Evolutionary conservation across 2,888 invertebrate genomes (phyloP).

Genomic region (Myopa tessellatipennis): DNA sequence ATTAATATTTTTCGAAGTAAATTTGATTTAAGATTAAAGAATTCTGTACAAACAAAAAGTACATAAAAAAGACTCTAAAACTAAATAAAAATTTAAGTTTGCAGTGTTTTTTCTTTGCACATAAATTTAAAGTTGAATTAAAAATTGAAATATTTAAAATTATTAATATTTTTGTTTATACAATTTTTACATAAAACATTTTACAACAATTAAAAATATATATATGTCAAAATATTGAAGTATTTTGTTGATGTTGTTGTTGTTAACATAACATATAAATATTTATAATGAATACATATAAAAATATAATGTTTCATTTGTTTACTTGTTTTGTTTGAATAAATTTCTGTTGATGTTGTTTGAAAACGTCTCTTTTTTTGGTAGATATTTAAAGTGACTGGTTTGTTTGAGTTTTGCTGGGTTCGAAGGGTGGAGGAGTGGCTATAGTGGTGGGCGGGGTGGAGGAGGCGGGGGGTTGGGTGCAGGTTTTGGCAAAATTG

Average conservation of each 20-base stretch:
- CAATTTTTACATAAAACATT: conserved; percentile 30
- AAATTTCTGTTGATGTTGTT: conserved; percentile 18
- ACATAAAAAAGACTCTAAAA: conserved; percentile 5
- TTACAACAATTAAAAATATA: conserved; percentile 36
- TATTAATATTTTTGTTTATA: conserved; percentile 12
- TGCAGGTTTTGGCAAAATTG: neutral
- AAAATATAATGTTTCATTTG: conserved; percentile 52
- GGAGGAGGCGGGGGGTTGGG: conserved; percentile 3
- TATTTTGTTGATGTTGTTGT: conserved; percentile 40
- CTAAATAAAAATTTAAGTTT: conserved; percentile 41
- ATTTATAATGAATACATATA: conserved; percentile 18
- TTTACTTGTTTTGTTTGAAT: conserved; percentile 51
- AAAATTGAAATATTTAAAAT: conserved; percentile 15
- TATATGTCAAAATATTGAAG: conserved; percentile 24
- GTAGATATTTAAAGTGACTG: conserved; percentile 1
- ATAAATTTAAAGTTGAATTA: conserved; percentile 39
- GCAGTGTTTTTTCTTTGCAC: conserved; percentile 52
- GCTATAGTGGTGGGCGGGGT: conserved; percentile 2
- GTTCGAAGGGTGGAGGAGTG: neutral
- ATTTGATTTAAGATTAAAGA: too few species aligned
- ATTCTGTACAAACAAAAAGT: neutral
- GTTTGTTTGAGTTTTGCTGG: neutral
- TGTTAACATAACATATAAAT: conserved; percentile 20
- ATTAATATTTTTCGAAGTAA: too few species aligned
- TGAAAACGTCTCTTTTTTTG: conserved; percentile 6